A percentile compares a stretch with the other conserved stretches of the same genome.
phyloP scores from a whole-genome alignment of 2,797 vertebrate species.

The Diplodus sargus region DNA sequence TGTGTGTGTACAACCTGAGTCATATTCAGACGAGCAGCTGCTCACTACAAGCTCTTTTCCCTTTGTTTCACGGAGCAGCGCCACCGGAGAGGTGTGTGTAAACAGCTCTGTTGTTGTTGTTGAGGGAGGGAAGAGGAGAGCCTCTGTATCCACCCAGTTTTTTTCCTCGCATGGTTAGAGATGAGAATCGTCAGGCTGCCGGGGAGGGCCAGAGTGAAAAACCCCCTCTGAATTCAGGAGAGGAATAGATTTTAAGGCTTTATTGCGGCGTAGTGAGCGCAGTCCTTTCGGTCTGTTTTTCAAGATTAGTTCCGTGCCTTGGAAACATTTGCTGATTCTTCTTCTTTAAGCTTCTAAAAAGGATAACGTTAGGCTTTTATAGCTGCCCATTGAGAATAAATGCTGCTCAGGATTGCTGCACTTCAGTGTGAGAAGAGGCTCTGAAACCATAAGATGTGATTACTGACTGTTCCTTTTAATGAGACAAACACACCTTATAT shows the following conservation, averaged over 20 bases:
- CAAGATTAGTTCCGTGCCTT: background rate
- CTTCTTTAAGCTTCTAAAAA: background rate
- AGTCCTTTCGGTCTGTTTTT: background rate
- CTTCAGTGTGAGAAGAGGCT: background rate
- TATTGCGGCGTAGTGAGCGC: background rate
- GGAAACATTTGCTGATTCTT: background rate
- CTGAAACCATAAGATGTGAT: background rate
- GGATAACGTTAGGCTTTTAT: background rate
- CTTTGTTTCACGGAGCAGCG: slow-evolving; percentile 28
- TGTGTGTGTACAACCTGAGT: background rate
- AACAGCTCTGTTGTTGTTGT: slow-evolving; percentile 46
- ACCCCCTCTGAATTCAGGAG: slow-evolving; percentile 11
- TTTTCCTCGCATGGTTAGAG: background rate
- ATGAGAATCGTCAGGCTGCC: slow-evolving; percentile 6
- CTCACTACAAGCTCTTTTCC: slow-evolving; percentile 1
- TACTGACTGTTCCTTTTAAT: background rate
- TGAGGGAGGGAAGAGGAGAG: slow-evolving; percentile 1
- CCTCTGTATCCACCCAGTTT: slow-evolving; percentile 31
- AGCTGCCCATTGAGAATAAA: background rate
- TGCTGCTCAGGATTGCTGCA: background rate
- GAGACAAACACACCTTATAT: background rate
- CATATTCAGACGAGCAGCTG: slow-evolving; percentile 41
- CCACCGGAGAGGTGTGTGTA: slow-evolving; percentile 23
- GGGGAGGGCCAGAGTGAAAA: background rate
- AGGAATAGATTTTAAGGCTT: background rate